A percentile compares a stretch with the other conserved stretches of the same genome.
phyloP scores from a whole-genome alignment of 2,888 invertebrate species.

The Noctua pronuba region DNA sequence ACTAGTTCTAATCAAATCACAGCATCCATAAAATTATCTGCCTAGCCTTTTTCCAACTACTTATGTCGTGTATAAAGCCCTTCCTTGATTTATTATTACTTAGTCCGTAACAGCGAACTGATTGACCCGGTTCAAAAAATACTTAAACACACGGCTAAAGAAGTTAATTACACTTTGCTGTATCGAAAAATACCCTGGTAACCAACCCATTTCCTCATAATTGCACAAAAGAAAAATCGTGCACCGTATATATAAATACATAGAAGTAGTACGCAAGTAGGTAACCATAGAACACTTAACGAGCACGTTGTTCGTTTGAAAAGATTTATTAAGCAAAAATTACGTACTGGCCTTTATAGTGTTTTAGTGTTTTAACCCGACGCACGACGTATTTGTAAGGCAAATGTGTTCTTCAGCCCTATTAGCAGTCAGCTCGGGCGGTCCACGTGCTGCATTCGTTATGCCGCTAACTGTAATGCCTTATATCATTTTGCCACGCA shows the following conservation, averaged over 20 bases:
- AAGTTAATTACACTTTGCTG: conserved; percentile 37
- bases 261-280: conserved; percentile 18
- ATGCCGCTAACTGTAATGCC: conserved; percentile 80
- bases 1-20: neutral
- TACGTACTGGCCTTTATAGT: conserved; percentile 62
- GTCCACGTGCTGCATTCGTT: conserved; percentile 74
- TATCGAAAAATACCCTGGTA: conserved; percentile 42
- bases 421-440: conserved; percentile 75
- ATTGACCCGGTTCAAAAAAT: conserved; percentile 25
- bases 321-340: conserved; percentile 68
- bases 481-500: conserved; percentile 89
- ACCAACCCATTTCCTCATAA: conserved; percentile 49
- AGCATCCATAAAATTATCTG: neutral
- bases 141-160: conserved; percentile 21
- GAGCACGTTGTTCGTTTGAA: conserved; percentile 49
- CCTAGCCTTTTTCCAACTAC: neutral
- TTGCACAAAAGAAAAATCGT: conserved; percentile 62
- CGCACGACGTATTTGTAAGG: conserved; percentile 68
- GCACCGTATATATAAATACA: conserved; percentile 53
- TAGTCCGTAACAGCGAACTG: neutral
- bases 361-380: conserved; percentile 57
- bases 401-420: conserved; percentile 66
- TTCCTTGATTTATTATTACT: conserved; percentile 11
- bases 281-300: conserved; percentile 40
- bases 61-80: conserved; percentile 2